Evolutionary conservation across 2,888 invertebrate genomes (phyloP).

Genomic region (Nezara viridula): DNA sequence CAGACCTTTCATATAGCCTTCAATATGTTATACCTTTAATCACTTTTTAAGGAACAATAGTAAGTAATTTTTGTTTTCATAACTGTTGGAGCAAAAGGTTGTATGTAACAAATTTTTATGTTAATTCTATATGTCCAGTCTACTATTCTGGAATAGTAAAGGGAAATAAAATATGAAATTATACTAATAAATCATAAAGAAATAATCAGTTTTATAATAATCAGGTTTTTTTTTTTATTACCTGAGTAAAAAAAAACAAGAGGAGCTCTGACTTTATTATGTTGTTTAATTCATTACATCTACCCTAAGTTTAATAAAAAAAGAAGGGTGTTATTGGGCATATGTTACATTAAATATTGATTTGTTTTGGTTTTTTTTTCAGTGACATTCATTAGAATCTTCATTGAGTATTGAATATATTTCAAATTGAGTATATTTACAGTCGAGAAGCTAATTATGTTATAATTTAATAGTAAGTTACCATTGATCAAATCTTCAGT

Average conservation of each 20-base stretch:
- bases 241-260: too few relatives aligned
- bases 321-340: neutral
- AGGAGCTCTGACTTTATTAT: neutral
- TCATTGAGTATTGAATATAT: neutral
- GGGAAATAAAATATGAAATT: too few relatives aligned
- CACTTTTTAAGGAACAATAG: too few relatives aligned
- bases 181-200: too few relatives aligned
- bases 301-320: neutral
- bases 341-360: neutral
- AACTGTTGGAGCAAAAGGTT: too few relatives aligned
- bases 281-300: neutral
- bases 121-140: too few relatives aligned
- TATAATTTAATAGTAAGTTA: neutral
- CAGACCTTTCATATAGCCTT: too few relatives aligned
- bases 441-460: neutral
- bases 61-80: too few relatives aligned
- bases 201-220: neutral
- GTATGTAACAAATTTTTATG: too few relatives aligned
- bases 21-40: too few relatives aligned
- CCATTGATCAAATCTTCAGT: neutral
- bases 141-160: too few relatives aligned
- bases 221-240: neutral
- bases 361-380: neutral
- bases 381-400: neutral
- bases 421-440: too few relatives aligned